Conservation (phyloP, 2,113 vertebrate genomes). For the Parus major region DNA sequence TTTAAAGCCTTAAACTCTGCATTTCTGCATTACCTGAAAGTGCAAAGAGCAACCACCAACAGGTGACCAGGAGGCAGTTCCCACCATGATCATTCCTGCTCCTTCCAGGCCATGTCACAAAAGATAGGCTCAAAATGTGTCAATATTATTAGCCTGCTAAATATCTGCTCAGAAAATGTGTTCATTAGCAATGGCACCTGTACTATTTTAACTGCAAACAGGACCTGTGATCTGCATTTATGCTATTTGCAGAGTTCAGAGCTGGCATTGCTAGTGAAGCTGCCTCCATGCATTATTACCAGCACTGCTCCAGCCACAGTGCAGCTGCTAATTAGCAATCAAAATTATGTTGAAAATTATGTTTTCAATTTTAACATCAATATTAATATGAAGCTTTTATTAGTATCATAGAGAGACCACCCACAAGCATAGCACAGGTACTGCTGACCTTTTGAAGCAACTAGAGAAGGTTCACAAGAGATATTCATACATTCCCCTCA, state of each 20-base stretch:
- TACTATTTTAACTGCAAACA: neutral
- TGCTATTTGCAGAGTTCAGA: neutral
- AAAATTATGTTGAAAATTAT: no score
- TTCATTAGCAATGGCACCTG: neutral
- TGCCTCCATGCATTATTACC: neutral
- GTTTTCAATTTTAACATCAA: conserved; percentile 12
- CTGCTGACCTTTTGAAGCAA: neutral
- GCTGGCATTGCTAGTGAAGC: neutral
- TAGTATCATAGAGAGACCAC: neutral
- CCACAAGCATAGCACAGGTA: neutral
- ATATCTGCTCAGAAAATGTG: neutral
- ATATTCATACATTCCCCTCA: neutral
- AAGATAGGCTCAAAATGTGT: neutral
- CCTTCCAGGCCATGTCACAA: neutral
- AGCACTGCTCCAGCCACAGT: neutral
- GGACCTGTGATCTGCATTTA: neutral
- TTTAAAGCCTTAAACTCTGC: neutral
- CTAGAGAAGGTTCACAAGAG: neutral
- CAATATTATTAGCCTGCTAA: neutral
- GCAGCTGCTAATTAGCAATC: conserved; percentile 43
- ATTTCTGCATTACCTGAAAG: neutral
- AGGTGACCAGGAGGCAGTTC: neutral
- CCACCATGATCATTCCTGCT: neutral
- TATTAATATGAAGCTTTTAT: conserved; percentile 19
- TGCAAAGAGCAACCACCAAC: neutral